Conservation (phyloP, 2,888 invertebrate species). For the Ennomos fuscantarius region DNA sequence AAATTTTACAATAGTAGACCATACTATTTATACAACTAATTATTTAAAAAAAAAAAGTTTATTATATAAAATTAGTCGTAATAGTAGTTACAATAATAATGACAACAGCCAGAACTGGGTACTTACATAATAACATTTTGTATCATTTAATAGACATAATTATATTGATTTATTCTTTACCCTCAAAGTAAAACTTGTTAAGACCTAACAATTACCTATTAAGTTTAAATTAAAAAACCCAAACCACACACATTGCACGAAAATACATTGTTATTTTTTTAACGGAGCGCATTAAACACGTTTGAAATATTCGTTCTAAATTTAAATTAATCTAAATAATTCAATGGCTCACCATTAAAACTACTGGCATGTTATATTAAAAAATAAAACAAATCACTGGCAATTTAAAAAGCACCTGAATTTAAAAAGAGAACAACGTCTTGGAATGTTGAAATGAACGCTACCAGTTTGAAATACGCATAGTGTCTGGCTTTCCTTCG, state of each 20-base stretch:
- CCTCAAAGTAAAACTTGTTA: no score
- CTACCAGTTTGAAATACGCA: conserved; percentile 78
- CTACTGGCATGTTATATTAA: conserved; percentile 51
- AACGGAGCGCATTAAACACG: background rate
- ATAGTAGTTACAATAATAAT: no score
- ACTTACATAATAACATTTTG: no score
- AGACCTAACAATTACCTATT: no score
- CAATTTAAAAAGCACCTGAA: conserved; percentile 75
- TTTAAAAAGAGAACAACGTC: conserved; percentile 72
- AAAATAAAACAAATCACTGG: conserved; percentile 71
- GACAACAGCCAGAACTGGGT: no score
- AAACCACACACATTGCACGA: background rate
- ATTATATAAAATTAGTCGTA: no score
- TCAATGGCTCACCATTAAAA: conserved; percentile 38
- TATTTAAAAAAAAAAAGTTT: no score
- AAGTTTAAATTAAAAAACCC: background rate
- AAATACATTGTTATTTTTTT: background rate
- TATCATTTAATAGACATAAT: no score
- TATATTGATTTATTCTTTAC: no score
- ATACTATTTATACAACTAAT: no score
- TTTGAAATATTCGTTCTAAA: conserved; percentile 28
- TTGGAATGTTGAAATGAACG: conserved; percentile 77
- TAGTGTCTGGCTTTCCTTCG: conserved; percentile 39
- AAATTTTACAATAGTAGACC: no score
- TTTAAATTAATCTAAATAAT: conserved; percentile 34